A percentile compares a stretch with the other conserved stretches of the same genome.
These are phyloP conservation scores for Suncus etruscus DNA, from an alignment of 2,113 vertebrate species.

Conservation along the genomic window DNA sequence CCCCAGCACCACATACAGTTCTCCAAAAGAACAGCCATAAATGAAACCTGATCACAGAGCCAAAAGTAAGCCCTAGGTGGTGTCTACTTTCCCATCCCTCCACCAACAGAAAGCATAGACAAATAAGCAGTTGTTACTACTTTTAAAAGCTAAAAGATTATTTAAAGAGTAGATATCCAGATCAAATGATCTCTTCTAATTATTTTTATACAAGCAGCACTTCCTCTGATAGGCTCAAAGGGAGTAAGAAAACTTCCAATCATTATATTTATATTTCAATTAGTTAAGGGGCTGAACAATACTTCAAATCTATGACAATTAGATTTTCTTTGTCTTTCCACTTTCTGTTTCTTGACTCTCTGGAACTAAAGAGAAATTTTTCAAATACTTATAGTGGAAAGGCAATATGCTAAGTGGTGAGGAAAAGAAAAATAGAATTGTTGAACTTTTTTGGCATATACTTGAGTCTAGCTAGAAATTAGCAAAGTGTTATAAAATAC, in stretches of 20 bases:
- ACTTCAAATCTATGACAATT: constrained; percentile 24
- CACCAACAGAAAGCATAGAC: not conserved
- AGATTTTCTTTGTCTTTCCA: constrained; percentile 6
- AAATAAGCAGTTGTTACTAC: not conserved
- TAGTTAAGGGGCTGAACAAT: not conserved
- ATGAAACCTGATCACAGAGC: too few relatives aligned
- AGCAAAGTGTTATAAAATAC: not conserved
- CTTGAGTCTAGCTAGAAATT: not conserved
- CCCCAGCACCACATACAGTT: not conserved
- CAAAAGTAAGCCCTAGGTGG: too few relatives aligned
- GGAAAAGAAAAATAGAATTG: not conserved
- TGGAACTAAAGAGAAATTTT: constrained; percentile 10
- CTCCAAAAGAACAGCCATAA: too few relatives aligned
- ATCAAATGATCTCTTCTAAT: constrained; percentile 1
- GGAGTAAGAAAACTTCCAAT: not conserved
- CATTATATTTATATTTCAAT: not conserved
- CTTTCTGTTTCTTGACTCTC: not conserved
- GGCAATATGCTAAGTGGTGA: not conserved
- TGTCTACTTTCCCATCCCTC: too few relatives aligned
- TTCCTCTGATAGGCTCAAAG: not conserved
- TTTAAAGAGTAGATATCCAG: not conserved
- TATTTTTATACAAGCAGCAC: not conserved
- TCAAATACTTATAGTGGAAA: not conserved
- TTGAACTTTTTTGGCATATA: not conserved
- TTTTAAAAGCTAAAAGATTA: constrained; percentile 46